Base-by-base conservation (phyloP, 1,140 invertebrate species). In the Drosophila albomicans region DNA sequence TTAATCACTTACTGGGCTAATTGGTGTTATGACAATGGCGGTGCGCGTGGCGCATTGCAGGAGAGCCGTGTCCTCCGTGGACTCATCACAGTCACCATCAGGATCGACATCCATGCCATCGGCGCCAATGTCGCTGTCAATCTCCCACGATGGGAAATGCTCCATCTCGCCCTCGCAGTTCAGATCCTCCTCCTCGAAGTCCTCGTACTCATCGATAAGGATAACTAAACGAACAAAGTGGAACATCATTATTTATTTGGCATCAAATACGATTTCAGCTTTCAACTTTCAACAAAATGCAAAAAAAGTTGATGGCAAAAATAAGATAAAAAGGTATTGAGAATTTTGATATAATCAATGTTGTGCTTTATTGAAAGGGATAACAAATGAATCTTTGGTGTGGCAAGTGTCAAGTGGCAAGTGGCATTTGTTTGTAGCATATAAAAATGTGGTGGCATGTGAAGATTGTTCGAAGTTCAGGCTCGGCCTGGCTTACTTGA, bases 11-110 rank as follows among this genome's bases (percentile, higher is more conserved):
- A 93, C 92, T 79, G 92, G 92, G 82, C 92, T 93, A 81, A 93
- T 93, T 71, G 93, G 93, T 78, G 93, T 93, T 82, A 93, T 92
- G 81, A 93, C 89, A 78, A 93, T 93, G 78, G 92, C 92, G 20
- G 93, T 93, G 71, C 90, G 81, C 51, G 91, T 91, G 69, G 92
- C 89, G 74, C 81, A 87, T 38, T 91, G 90, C 30, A 95, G 91
- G 58, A 95, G 91, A 45, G 94, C 94, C 32, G 94, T 94, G 87
- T 94, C 94, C 77, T 93, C 93, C 32, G 92, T 94, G 62, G 93
- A 94, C 74, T 93, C 94, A 84, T 94, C 94, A 68, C 84, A 90
- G 68, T 92, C 92, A 65, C 91, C 93, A 58, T 94, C 85, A 11
- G 81, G 80, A 69, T 93, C 94, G 82, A 82, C 85, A 64, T 94